Evolutionary conservation across 2,797 vertebrate genomes (phyloP).

Genomic region (Podarcis siculus): DNA sequence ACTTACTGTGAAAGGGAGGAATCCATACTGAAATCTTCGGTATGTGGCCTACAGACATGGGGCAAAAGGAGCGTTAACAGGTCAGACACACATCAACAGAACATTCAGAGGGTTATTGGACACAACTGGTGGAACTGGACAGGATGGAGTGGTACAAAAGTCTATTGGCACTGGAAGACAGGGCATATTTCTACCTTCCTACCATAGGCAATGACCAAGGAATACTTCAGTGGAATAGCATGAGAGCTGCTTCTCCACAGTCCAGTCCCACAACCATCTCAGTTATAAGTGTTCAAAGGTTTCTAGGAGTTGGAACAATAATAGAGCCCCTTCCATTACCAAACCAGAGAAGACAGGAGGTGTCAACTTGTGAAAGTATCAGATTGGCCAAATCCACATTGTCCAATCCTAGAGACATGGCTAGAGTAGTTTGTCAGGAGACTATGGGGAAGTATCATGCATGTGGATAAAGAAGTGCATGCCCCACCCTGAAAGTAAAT

Average conservation of each 20-base stretch:
- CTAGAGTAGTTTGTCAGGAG: background rate
- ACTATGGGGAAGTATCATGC: background rate
- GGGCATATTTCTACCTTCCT: background rate
- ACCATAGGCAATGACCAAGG: background rate
- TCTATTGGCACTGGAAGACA: background rate
- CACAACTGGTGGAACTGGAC: accelerated
- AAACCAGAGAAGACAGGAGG: background rate
- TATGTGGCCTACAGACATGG: slow-evolving; percentile 71
- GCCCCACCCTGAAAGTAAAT: background rate
- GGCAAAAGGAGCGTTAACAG: slow-evolving; percentile 50
- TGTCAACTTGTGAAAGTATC: background rate
- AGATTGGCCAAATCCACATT: background rate
- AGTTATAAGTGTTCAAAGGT: background rate
- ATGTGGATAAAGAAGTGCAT: background rate
- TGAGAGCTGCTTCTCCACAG: background rate
- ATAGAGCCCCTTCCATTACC: background rate
- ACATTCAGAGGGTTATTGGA: background rate
- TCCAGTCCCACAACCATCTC: too few species aligned
- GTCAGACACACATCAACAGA: background rate
- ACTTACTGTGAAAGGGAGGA: slow-evolving; percentile 84
- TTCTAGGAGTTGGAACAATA: background rate
- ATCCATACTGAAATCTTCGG: slow-evolving; percentile 80
- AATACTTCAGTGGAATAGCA: background rate
- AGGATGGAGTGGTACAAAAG: accelerated
- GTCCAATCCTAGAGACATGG: background rate